These are phyloP conservation scores for Myripristis murdjan DNA, from an alignment of 2,797 vertebrate species.

Conservation along the genomic window DNA sequence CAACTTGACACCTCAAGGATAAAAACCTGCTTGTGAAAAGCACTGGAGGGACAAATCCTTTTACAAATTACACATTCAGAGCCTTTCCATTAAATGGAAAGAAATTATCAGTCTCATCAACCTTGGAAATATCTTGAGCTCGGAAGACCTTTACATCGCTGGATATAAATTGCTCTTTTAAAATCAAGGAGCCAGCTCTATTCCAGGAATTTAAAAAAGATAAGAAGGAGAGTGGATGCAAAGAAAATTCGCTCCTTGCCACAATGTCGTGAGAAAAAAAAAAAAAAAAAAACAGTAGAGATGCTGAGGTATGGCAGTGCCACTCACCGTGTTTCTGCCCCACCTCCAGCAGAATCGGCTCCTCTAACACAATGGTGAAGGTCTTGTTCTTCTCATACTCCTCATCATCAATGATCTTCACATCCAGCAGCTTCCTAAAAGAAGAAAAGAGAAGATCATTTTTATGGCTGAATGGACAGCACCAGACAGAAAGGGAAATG, in stretches of 20 bases:
- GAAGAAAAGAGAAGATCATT: slow-evolving; percentile 2
- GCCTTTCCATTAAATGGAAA: neutral
- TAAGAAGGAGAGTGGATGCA: slow-evolving; percentile 11
- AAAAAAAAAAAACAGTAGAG: neutral
- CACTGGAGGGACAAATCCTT: neutral
- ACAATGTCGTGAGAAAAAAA: slow-evolving; percentile 17
- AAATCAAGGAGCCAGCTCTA: neutral
- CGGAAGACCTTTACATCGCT: neutral
- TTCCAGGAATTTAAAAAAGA: slow-evolving; percentile 21
- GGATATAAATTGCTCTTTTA: slow-evolving; percentile 12
- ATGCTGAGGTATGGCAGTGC: neutral
- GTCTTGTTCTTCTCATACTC: slow-evolving; percentile 94
- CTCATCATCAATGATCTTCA: slow-evolving; percentile 91
- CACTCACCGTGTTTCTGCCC: slow-evolving; percentile 87
- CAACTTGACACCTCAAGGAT: slow-evolving; percentile 3
- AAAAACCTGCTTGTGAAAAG: slow-evolving; percentile 6
- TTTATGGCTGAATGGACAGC: neutral
- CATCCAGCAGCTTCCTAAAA: slow-evolving; percentile 88
- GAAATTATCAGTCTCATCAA: neutral
- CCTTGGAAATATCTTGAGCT: neutral
- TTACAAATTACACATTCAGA: too few relatives aligned
- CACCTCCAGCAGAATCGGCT: slow-evolving; percentile 88
- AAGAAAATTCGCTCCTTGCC: slow-evolving; percentile 14
- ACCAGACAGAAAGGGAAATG: neutral
- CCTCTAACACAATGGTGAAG: slow-evolving; percentile 87